These are phyloP conservation scores for Neodontobutis hainanensis DNA, from an alignment of 2,113 vertebrate genomes.

Conservation along the genomic window DNA sequence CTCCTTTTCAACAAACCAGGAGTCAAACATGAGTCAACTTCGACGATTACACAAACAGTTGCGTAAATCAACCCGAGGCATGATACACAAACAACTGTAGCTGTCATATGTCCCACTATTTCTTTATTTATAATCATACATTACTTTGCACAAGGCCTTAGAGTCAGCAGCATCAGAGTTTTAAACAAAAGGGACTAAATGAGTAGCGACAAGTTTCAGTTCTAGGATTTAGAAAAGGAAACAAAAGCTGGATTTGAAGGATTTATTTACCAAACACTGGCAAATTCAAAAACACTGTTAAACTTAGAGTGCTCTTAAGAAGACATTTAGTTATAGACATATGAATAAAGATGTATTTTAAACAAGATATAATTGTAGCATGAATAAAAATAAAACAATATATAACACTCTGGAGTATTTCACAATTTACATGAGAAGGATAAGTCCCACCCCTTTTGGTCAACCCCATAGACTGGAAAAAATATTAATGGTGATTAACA, in stretches of 20 bases:
- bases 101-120: slow-evolving; percentile 36
- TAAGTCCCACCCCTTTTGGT: not conserved
- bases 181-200: slow-evolving; percentile 12
- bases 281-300: too few species aligned
- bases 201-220: slow-evolving; percentile 31
- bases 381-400: slow-evolving; percentile 17
- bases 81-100: slow-evolving; percentile 23
- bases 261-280: slow-evolving; percentile 8
- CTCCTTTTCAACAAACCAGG: not conserved
- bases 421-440: slow-evolving; percentile 7
- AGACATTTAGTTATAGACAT: not conserved
- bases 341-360: not conserved
- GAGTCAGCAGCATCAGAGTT: slow-evolving; percentile 19
- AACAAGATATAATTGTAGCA: slow-evolving; percentile 2
- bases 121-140: slow-evolving; percentile 55
- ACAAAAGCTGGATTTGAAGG: slow-evolving; percentile 38
- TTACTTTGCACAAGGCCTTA: slow-evolving; percentile 23
- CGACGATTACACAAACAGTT: not conserved
- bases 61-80: not conserved
- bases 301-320: too few species aligned
- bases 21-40: not conserved
- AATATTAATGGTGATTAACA: too few species aligned
- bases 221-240: slow-evolving; percentile 35
- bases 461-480: not conserved
- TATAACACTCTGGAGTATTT: slow-evolving; percentile 37